Conservation (phyloP, 2,797 vertebrate species). For the Sarcophilus harrisii region DNA sequence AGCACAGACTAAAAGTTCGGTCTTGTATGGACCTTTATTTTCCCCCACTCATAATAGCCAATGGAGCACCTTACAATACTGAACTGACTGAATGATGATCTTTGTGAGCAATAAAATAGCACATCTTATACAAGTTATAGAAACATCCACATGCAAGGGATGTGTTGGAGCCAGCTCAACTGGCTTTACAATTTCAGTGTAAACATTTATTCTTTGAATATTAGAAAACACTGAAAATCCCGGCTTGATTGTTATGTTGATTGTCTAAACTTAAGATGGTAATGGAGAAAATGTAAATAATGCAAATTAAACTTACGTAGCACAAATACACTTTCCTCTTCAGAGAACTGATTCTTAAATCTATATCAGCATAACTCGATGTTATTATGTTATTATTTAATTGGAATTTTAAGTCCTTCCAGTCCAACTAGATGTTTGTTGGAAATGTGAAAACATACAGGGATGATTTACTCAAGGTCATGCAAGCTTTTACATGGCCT, state of each 20-base stretch:
- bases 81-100: no score
- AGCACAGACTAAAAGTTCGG: background rate
- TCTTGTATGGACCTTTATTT: no score
- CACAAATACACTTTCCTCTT: background rate
- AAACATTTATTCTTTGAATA: background rate
- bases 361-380: background rate
- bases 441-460: background rate
- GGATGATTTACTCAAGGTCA: background rate
- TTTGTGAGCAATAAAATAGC: no score
- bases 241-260: background rate
- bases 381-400: background rate
- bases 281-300: background rate
- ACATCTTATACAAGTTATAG: no score
- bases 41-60: no score
- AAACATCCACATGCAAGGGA: background rate
- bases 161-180: background rate
- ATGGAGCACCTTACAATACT: no score
- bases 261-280: background rate
- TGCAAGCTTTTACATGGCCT: background rate
- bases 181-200: background rate
- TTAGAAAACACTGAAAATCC: background rate
- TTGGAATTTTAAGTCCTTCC: background rate
- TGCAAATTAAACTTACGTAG: background rate
- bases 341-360: background rate
- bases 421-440: background rate